These are phyloP conservation scores for Cataglyphis albicans DNA, from an alignment of 2,888 invertebrate genomes.

Conservation along the genomic window DNA sequence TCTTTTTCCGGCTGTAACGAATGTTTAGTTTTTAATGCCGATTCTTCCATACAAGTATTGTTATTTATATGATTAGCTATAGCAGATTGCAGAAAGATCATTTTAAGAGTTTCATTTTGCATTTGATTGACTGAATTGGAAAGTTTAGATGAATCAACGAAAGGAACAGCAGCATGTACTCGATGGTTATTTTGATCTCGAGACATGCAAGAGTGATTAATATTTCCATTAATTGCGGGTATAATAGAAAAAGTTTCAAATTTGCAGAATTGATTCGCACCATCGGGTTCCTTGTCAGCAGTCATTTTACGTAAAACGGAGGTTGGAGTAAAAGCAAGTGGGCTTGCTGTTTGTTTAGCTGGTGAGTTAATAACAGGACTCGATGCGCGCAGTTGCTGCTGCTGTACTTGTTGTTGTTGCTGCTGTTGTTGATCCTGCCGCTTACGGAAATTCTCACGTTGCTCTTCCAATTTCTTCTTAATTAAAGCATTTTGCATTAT, in stretches of 20 bases:
- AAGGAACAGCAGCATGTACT: constrained; percentile 22
- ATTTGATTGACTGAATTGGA: constrained; percentile 35
- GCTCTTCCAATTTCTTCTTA: constrained; percentile 96
- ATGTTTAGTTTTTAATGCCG: constrained; percentile 71
- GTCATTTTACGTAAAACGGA: constrained; percentile 98
- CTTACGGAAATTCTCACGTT: constrained; percentile 93
- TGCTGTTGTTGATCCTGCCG: constrained; percentile 89
- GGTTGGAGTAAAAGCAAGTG: constrained; percentile 96
- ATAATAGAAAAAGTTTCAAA: constrained; percentile 69
- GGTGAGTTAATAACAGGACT: constrained; percentile 83
- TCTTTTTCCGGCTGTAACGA: constrained; percentile 60
- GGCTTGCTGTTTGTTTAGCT: constrained; percentile 87
- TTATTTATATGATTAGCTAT: constrained; percentile 41
- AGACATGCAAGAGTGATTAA: constrained; percentile 53
- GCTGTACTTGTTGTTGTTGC: constrained; percentile 77
- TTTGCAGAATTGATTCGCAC: constrained; percentile 82
- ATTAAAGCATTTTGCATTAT: constrained; percentile 95
- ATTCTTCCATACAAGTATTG: constrained; percentile 63
- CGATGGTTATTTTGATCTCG: constrained; percentile 27
- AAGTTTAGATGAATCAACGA: constrained; percentile 9
- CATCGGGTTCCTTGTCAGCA: constrained; percentile 93
- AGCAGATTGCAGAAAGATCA: constrained; percentile 39
- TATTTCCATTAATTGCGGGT: constrained; percentile 50
- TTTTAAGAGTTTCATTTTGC: constrained; percentile 47
- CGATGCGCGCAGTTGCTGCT: constrained; percentile 78